These are phyloP conservation scores for Tangachromis dhanisi DNA, from an alignment of 2,113 vertebrate species.

Conservation along the genomic window DNA sequence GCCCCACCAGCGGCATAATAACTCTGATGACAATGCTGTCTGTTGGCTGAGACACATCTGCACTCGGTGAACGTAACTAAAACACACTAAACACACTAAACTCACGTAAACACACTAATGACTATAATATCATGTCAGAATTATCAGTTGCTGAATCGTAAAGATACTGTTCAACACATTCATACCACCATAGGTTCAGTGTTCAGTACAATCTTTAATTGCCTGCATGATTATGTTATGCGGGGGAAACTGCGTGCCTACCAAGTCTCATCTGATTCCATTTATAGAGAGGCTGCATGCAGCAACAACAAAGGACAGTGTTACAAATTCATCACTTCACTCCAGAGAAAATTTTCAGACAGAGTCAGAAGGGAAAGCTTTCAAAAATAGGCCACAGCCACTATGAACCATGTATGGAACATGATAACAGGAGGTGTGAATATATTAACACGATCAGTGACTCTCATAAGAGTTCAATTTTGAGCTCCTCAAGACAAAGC, in stretches of 20 bases:
- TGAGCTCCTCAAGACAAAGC: not conserved
- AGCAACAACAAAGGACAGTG: not conserved
- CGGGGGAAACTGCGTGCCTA: not conserved
- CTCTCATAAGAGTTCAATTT: not conserved
- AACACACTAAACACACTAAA: not conserved
- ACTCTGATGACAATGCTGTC: not conserved
- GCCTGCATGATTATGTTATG: not conserved
- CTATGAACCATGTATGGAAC: not conserved
- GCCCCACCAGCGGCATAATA: not conserved
- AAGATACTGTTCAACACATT: not conserved
- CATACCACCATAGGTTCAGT: not conserved
- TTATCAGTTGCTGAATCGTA: not conserved
- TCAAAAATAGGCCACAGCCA: not conserved
- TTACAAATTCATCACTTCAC: not conserved
- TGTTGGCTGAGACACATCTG: not conserved
- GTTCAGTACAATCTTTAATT: not conserved
- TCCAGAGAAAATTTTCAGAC: not conserved
- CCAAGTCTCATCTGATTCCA: not conserved
- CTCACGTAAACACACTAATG: not conserved
- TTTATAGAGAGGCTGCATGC: not conserved
- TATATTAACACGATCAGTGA: not conserved
- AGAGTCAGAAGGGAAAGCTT: not conserved
- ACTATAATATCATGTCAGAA: not conserved
- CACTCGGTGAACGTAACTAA: not conserved
- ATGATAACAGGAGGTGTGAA: not conserved